Conservation (phyloP, 1,140 invertebrate genomes). For the Leptinotarsa lineolata region DNA sequence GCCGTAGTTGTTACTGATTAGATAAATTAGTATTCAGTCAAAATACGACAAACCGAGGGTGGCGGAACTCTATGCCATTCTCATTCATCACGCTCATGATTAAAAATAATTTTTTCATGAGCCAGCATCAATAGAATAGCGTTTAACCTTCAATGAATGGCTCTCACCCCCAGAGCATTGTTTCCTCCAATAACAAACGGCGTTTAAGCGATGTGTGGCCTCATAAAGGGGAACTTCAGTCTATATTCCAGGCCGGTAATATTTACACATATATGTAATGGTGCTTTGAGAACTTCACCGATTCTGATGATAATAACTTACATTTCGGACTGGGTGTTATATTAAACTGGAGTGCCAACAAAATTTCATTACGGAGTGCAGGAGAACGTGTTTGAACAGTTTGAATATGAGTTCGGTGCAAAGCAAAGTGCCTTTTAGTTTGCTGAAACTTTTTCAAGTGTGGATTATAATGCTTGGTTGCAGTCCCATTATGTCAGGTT, state of each 20-base stretch:
- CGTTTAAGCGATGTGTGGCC: slow-evolving; percentile 19
- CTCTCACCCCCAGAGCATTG: slow-evolving; percentile 20
- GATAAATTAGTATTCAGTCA: no score
- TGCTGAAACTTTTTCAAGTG: slow-evolving; percentile 23
- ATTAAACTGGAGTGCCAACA: slow-evolving; percentile 10
- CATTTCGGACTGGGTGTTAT: slow-evolving; percentile 1
- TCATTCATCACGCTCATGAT: no score
- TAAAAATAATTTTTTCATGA: no score
- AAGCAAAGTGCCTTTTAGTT: slow-evolving; percentile 23
- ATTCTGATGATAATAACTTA: slow-evolving; percentile 20
- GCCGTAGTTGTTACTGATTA: no score
- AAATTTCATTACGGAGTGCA: slow-evolving; percentile 4
- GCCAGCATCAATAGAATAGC: slow-evolving; percentile 20
- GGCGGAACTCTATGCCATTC: no score
- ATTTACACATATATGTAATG: slow-evolving; percentile 20
- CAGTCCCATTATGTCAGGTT: slow-evolving; percentile 21
- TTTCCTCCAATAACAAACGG: slow-evolving; percentile 21
- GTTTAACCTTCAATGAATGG: slow-evolving; percentile 17
- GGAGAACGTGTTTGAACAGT: slow-evolving; percentile 18
- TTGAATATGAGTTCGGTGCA: slow-evolving; percentile 23
- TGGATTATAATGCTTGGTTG: slow-evolving; percentile 20
- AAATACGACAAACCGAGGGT: no score
- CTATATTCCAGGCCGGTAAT: slow-evolving; percentile 8
- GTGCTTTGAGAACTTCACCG: slow-evolving; percentile 7
- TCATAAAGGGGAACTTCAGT: slow-evolving; percentile 19